These are phyloP conservation scores for Apocheima hispidaria DNA, from an alignment of 2,888 invertebrate genomes.

Conservation along the genomic window DNA sequence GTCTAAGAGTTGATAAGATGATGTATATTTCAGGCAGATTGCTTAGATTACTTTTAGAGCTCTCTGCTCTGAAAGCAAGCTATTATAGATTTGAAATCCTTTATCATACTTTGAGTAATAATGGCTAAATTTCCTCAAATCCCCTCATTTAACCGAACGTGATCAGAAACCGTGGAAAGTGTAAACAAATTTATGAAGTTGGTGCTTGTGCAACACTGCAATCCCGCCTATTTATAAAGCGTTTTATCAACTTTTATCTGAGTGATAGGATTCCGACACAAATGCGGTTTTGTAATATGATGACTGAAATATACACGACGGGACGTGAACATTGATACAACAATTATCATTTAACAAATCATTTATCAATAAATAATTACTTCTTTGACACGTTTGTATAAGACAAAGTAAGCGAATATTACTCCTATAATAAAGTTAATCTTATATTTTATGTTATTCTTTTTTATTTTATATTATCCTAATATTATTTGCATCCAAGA, in stretches of 20 bases:
- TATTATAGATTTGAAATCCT: no score
- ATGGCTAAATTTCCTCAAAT: neutral
- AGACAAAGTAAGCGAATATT: neutral
- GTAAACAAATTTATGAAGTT: conserved; percentile 54
- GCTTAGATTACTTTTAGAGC: no score
- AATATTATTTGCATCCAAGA: neutral
- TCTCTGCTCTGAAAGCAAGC: no score
- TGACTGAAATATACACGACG: conserved; percentile 11
- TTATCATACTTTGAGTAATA: no score
- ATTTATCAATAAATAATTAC: neutral
- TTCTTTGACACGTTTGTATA: neutral
- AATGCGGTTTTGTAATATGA: conserved; percentile 18
- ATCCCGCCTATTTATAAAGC: conserved; percentile 46
- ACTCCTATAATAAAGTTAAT: no score
- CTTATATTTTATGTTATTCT: no score
- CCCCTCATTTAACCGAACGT: conserved; percentile 1
- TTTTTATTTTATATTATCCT: no score
- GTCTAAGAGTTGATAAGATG: no score
- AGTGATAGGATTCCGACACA: conserved; percentile 15
- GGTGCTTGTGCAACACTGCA: conserved; percentile 31
- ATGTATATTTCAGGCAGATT: no score
- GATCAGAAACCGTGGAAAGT: conserved; percentile 44
- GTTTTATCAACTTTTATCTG: conserved; percentile 31
- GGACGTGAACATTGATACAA: neutral
- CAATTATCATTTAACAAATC: neutral